Evolutionary conservation across 2,113 vertebrate genomes (phyloP).

Genomic region (Alethe diademata): DNA sequence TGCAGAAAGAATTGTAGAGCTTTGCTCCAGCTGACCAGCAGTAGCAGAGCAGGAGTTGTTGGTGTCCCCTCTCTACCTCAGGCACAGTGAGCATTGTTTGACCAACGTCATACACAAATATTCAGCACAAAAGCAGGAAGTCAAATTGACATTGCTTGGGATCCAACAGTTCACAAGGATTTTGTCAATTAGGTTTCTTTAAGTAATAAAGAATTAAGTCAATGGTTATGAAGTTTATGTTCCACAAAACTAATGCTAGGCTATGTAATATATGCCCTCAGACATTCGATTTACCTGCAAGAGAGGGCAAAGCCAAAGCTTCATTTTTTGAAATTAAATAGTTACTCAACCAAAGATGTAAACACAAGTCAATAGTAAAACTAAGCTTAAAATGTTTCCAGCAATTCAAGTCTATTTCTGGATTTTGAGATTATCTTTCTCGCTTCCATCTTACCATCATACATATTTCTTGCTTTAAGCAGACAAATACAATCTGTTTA

Average conservation of each 20-base stretch:
- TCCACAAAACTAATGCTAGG: background rate
- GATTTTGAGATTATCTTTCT: background rate
- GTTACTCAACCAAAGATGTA: background rate
- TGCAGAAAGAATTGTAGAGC: rapidly evolving
- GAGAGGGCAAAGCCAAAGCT: background rate
- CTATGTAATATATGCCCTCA: background rate
- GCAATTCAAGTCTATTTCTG: background rate
- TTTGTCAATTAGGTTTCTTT: background rate
- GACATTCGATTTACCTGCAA: background rate
- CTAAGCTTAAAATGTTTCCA: background rate
- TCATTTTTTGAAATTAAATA: background rate
- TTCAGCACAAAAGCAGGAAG: background rate
- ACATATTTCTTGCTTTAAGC: background rate
- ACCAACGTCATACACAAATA: background rate
- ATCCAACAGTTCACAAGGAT: background rate
- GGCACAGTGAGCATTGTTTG: background rate
- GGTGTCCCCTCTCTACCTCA: background rate
- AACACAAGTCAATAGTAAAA: background rate
- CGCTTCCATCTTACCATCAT: background rate
- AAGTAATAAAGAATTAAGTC: background rate
- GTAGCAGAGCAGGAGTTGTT: background rate
- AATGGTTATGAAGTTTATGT: background rate
- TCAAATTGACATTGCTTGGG: background rate
- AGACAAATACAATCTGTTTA: background rate
- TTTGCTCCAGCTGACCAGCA: background rate